phyloP scores from a whole-genome alignment of 2,888 invertebrate genomes.

The Aradus depressus region DNA sequence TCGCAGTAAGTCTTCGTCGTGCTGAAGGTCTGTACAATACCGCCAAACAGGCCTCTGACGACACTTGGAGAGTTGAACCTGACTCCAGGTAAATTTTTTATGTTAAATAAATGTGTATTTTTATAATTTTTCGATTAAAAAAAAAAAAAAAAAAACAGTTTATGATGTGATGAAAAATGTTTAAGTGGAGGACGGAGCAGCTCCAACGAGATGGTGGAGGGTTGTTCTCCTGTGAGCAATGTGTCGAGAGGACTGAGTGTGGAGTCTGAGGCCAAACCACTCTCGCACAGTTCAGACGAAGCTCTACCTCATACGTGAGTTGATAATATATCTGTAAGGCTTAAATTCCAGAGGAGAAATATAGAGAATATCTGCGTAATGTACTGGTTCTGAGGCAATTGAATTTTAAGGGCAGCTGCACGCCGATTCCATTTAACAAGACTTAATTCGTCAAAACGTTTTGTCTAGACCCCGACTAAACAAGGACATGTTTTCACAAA shows the following conservation, averaged over 20 bases:
- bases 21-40: conserved; percentile 57
- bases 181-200: conserved; percentile 39
- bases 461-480: too few species aligned
- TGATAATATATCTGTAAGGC: neutral
- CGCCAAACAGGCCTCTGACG: conserved; percentile 29
- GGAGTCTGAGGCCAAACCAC: conserved; percentile 39
- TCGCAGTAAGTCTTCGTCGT: conserved; percentile 61
- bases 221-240: conserved; percentile 41
- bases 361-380: too few species aligned
- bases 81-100: conserved; percentile 20
- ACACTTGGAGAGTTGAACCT: conserved; percentile 24
- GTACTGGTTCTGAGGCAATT: too few species aligned
- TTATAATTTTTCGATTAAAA: conserved; percentile 1
- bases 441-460: too few species aligned
- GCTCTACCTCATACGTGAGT: conserved; percentile 33
- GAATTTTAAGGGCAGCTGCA: too few species aligned
- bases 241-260: conserved; percentile 39
- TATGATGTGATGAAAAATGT: neutral
- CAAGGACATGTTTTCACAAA: too few species aligned
- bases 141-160: neutral
- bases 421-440: too few species aligned
- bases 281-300: conserved; percentile 39
- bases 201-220: conserved; percentile 54
- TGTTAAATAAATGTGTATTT: neutral
- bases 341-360: too few species aligned